Evolutionary conservation across 2,888 invertebrate genomes (phyloP), one percentile per base, ranked within the genome.

Genomic region (Agonum fuliginosum): DNA sequence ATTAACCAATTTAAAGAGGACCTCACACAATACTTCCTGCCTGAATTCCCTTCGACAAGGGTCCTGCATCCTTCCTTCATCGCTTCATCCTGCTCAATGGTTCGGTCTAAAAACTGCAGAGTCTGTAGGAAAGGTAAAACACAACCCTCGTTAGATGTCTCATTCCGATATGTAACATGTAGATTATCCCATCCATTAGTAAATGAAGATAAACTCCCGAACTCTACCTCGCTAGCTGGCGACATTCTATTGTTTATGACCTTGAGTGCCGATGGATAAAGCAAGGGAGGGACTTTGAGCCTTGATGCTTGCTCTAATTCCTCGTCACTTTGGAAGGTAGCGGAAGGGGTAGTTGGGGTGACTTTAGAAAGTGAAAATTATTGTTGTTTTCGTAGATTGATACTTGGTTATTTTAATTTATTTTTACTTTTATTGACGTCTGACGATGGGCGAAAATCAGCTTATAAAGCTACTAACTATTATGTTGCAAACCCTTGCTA

Each of bases 241-340:
- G 71, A 72, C 71, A 54, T 48, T 72, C 71, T 51, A 72, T 72
- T 72, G 71, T 72, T 72, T 72, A 72, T 72, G 71, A 72, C 71
- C 71, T 72, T 46, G 51, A 69, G 22, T n/a, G 22, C n/a, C 3
- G 48, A 12, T 22, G 24, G 19, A n/a, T n/a, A n/a, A n/a, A n/a
- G n/a, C n/a, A 51, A 22, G 54, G 54, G 54, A 24, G 24, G 12
- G n/a, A 46, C 48, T 20, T 10, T 20, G 5, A 17, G 20, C 48
- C 10, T n/a, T 19, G 37, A 67, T 24, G 69, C 69, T 69, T 12
- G 41, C 43, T 69, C 22, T 41, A 69, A 69, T 69, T 69, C 14
- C 69, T 69, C 69, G 43, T 69, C 69, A 69, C 43, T 58, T 58
- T 58, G 37, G n/a, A 20, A 24, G 12, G 24, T 8, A 22, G 54